Conservation (phyloP, 2,797 vertebrate genomes). For the Aplochiton taeniatus region DNA sequence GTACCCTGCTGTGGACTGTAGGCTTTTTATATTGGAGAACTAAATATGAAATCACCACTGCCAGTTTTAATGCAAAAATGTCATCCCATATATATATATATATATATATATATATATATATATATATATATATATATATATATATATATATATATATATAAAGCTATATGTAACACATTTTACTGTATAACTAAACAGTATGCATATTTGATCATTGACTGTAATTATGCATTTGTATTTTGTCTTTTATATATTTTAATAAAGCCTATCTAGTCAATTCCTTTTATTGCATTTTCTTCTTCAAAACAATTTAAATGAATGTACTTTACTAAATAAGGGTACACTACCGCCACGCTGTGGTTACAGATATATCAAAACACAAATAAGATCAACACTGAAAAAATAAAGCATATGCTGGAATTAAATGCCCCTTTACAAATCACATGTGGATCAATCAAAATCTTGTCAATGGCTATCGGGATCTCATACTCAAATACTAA, state of each 20-base stretch:
- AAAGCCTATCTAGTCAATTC: constrained; percentile 75
- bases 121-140: constrained; percentile 79
- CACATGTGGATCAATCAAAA: too few species aligned
- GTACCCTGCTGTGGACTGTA: constrained; percentile 64
- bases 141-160: constrained; percentile 80
- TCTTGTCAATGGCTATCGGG: too few species aligned
- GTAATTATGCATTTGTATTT: constrained; percentile 77
- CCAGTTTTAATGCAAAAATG: constrained; percentile 79
- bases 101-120: constrained; percentile 76
- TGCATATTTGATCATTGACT: constrained; percentile 78
- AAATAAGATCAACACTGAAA: background rate
- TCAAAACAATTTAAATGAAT: background rate
- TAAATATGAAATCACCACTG: constrained; percentile 79
- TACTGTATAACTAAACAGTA: constrained; percentile 57
- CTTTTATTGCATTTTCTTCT: constrained; percentile 29
- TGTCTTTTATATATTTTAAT: constrained; percentile 83
- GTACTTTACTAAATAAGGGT: too few species aligned
- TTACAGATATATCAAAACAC: background rate
- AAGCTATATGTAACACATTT: constrained; percentile 79
- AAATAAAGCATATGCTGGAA: too few species aligned
- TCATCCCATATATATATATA: constrained; percentile 64
- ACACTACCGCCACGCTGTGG: constrained; percentile 25
- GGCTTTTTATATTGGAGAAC: constrained; percentile 53
- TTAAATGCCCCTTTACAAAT: too few species aligned
- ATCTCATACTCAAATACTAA: too few species aligned